phyloP scores from a whole-genome alignment of 2,888 invertebrate genomes.

The Ceriagrion tenellum region DNA sequence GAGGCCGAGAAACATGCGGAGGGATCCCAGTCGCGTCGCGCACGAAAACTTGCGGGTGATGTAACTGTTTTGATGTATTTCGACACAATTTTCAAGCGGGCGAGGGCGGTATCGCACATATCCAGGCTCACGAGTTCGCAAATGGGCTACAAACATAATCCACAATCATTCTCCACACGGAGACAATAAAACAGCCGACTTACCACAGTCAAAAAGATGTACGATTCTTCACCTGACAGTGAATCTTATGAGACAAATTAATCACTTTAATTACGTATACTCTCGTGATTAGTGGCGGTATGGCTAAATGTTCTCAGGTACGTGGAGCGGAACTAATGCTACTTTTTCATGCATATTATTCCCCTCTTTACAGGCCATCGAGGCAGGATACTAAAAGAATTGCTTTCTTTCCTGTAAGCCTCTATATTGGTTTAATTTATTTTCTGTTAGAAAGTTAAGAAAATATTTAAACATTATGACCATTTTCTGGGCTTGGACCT shows the following conservation, averaged over 20 bases:
- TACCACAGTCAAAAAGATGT: too few relatives aligned
- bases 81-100: not conserved
- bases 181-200: not conserved
- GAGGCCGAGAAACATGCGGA: not conserved
- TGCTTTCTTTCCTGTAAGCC: too few relatives aligned
- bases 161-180: not conserved
- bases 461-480: too few relatives aligned
- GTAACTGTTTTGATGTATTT: not conserved
- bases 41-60: not conserved
- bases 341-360: too few relatives aligned
- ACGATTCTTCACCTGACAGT: not conserved
- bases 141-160: not conserved
- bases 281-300: not conserved
- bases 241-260: too few relatives aligned
- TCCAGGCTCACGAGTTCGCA: not conserved
- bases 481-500: too few relatives aligned
- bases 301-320: not conserved
- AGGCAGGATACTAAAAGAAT: too few relatives aligned
- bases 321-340: too few relatives aligned
- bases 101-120: not conserved
- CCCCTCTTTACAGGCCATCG: too few relatives aligned
- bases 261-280: not conserved
- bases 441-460: too few relatives aligned
- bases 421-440: too few relatives aligned
- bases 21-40: not conserved